Conservation (phyloP, 2,888 invertebrate genomes). For the Timema cristinae region DNA sequence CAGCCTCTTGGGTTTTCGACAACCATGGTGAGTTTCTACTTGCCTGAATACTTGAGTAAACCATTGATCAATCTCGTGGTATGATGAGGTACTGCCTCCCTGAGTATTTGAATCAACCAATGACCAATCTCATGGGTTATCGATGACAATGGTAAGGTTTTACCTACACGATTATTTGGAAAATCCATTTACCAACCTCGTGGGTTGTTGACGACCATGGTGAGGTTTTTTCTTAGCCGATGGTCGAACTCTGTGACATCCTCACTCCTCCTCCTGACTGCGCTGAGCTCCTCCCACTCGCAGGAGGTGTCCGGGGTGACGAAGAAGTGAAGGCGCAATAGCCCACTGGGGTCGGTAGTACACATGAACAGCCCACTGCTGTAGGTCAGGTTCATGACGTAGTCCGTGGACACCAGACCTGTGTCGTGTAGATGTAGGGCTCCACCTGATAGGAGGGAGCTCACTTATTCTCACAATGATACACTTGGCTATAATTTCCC, state of each 20-base stretch:
- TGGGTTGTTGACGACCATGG: conserved; percentile 54
- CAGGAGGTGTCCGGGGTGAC: conserved; percentile 29
- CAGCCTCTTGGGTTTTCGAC: too few species aligned
- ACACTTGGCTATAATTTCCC: too few species aligned
- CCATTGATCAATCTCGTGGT: too few species aligned
- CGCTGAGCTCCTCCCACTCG: conserved; percentile 34
- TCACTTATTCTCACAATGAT: too few species aligned
- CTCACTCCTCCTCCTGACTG: conserved; percentile 28
- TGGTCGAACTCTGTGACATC: conserved; percentile 34
- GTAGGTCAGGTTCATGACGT: conserved; percentile 37
- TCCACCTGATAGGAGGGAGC: too few species aligned
- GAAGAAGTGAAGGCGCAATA: conserved; percentile 36
- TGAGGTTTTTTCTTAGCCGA: conserved; percentile 45
- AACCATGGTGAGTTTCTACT: too few species aligned
- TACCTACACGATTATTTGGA: too few species aligned
- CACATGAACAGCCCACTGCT: conserved; percentile 39
- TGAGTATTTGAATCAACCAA: too few species aligned
- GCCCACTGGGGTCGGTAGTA: conserved; percentile 29
- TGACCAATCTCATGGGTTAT: too few species aligned
- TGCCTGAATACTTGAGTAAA: too few species aligned
- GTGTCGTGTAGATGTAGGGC: conserved; percentile 40
- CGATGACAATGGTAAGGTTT: too few species aligned
- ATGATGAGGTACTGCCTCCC: too few species aligned
- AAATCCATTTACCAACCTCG: conserved; percentile 40
- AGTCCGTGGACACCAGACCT: conserved; percentile 36